Evolutionary conservation across 1,140 invertebrate genomes (phyloP).

Genomic region (Antheraea mylitta): DNA sequence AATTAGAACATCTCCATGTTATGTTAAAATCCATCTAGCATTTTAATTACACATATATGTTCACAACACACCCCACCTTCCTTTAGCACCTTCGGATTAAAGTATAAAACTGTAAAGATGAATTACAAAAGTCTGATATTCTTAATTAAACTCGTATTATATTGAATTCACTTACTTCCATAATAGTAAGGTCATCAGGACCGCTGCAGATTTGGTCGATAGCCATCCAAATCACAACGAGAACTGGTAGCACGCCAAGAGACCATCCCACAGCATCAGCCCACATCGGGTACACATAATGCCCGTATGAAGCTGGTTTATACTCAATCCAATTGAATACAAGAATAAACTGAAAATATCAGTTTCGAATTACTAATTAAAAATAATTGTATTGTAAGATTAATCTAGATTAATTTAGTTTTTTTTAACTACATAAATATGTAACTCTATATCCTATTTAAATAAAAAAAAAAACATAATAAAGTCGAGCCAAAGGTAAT

Average conservation of each 20-base stretch:
- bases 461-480: too few species aligned
- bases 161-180: conserved; percentile 62
- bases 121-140: too few species aligned
- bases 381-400: neutral
- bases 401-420: too few species aligned
- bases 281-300: conserved; percentile 88
- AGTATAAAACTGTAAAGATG: too few species aligned
- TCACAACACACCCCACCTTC: too few species aligned
- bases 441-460: too few species aligned
- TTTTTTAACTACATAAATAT: too few species aligned
- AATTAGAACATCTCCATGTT: too few species aligned
- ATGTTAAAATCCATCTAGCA: too few species aligned
- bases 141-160: neutral
- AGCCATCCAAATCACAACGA: conserved; percentile 84
- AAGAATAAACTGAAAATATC: conserved; percentile 83
- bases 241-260: conserved; percentile 85
- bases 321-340: conserved; percentile 92
- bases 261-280: conserved; percentile 89
- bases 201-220: conserved; percentile 81
- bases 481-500: too few species aligned
- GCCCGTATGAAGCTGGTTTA: conserved; percentile 85
- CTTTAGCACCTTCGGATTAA: too few species aligned
- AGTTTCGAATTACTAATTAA: neutral
- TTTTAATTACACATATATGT: too few species aligned
- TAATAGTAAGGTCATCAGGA: conserved; percentile 77